Evolutionary conservation across 2,113 vertebrate species (phyloP), one percentile per base, ranked within the genome.

Genomic region (Forbesichthys agassizii): DNA sequence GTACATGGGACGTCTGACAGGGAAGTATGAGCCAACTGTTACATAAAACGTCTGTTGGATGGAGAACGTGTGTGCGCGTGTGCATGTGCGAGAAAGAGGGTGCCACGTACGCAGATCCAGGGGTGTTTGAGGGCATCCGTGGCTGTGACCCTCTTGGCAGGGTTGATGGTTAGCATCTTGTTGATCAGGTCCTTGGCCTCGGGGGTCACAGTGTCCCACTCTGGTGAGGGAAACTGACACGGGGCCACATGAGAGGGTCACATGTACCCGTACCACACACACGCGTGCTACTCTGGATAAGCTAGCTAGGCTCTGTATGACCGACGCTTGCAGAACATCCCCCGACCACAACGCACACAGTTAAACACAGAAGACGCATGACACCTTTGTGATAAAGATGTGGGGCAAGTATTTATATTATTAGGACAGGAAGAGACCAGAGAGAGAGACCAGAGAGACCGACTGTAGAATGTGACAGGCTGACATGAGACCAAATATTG

Each of bases 151-250:
- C 97, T 93, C 86, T 98, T 99, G 57, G 93, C 96, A 18, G 97
- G 96, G 78, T 99, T 98, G 73, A 99, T 98, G 52, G 97, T 99
- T 72, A 99, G 93, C 97, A 99, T 98, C 91, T 98, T 98, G 75
- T 98, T 99, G 89, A 99, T 99, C 64, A 99, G 94, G 86, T 99
- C 96, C 94, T 99, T 99, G 84, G 97, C 97, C 90, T 99, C 97
- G 52, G 97, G 96, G 53, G 97, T 99, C 84, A 99, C 97, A 0
- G 97, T 99, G 86, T 99, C 96, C 96, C 96, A 98, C 86, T 99
- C 97, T 65, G 97, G 97, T 27, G 97, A 99, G 0, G 96, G 97
- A 82, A 99, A 99, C 97, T 99, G 87, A 1, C 11, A 52, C 48
- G 49, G 9, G 36, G 36, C 4, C 36, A 42, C 36, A 42, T 8